Conservation (phyloP, 2,888 invertebrate species). For the Esperia sulphurella region DNA sequence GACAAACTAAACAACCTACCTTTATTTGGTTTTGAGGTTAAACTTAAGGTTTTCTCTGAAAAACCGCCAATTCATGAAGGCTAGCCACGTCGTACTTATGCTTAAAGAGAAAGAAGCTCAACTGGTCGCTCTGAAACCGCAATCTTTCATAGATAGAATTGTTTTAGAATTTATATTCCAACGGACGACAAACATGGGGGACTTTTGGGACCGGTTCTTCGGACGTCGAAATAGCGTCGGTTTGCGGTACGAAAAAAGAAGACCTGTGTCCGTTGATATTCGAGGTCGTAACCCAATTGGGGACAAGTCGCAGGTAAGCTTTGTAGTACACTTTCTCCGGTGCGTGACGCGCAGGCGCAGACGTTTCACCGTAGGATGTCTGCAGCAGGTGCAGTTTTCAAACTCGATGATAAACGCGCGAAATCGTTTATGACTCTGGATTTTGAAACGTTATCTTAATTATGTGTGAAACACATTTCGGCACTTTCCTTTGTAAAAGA, state of each 20-base stretch:
- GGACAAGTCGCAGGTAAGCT: slow-evolving; percentile 64
- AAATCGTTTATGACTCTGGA: slow-evolving; percentile 35
- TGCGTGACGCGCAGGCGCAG: slow-evolving; percentile 60
- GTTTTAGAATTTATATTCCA: slow-evolving; percentile 1
- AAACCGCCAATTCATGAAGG: too few species aligned
- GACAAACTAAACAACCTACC: too few species aligned
- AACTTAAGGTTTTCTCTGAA: too few species aligned
- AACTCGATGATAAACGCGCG: slow-evolving; percentile 36
- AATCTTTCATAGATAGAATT: background rate
- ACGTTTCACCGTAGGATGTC: slow-evolving; percentile 55
- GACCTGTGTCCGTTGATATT: slow-evolving; percentile 56
- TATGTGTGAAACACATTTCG: slow-evolving; percentile 34
- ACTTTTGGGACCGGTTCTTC: slow-evolving; percentile 32
- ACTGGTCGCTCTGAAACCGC: background rate
- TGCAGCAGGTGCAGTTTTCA: slow-evolving; percentile 37
- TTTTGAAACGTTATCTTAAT: slow-evolving; percentile 25
- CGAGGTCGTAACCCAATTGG: slow-evolving; percentile 75
- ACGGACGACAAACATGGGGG: background rate
- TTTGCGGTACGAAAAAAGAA: slow-evolving; percentile 49
- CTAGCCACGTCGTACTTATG: too few species aligned
- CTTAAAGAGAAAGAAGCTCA: too few species aligned
- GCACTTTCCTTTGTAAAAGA: slow-evolving; percentile 38
- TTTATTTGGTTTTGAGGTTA: too few species aligned
- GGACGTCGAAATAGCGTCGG: slow-evolving; percentile 23
- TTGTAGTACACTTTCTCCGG: slow-evolving; percentile 75